Evolutionary conservation across 2,888 invertebrate genomes (phyloP).

Genomic region (Caenorhabditis sp.): DNA sequence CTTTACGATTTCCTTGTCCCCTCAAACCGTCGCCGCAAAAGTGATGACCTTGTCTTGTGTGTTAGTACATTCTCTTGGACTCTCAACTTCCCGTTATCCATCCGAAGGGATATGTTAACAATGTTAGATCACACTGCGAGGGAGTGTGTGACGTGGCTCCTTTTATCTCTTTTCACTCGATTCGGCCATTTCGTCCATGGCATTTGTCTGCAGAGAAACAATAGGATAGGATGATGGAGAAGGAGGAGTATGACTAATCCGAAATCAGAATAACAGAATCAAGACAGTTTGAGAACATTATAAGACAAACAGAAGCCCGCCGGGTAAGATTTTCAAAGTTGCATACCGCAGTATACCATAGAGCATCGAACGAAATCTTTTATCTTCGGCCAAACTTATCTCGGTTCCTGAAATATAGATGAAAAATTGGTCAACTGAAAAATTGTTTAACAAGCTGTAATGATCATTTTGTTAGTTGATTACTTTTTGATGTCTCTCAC

Average conservation of each 20-base stretch:
- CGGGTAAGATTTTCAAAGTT: no score
- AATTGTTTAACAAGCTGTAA: no score
- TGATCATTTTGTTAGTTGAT: no score
- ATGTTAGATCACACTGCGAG: constrained; percentile 1
- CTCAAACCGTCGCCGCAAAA: constrained; percentile 14
- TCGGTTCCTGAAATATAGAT: no score
- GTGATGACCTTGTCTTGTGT: constrained; percentile 51
- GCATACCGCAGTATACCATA: no score
- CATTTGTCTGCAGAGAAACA: constrained; percentile 16
- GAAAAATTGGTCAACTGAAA: no score
- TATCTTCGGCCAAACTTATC: no score
- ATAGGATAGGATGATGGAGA: background rate
- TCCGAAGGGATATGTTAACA: constrained; percentile 31
- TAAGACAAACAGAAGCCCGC: no score
- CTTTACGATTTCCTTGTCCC: constrained; percentile 37
- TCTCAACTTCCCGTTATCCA: constrained; percentile 24
- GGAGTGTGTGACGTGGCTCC: constrained; percentile 35
- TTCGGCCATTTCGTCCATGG: constrained; percentile 22
- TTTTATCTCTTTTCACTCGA: constrained; percentile 8
- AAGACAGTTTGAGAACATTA: background rate
- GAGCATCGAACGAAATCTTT: no score
- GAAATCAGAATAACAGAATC: background rate
- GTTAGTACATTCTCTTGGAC: constrained; percentile 52
- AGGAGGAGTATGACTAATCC: background rate
- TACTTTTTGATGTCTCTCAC: no score